Evolutionary conservation across 2,888 invertebrate genomes (phyloP).

Genomic region (Cerastis rubricosa): DNA sequence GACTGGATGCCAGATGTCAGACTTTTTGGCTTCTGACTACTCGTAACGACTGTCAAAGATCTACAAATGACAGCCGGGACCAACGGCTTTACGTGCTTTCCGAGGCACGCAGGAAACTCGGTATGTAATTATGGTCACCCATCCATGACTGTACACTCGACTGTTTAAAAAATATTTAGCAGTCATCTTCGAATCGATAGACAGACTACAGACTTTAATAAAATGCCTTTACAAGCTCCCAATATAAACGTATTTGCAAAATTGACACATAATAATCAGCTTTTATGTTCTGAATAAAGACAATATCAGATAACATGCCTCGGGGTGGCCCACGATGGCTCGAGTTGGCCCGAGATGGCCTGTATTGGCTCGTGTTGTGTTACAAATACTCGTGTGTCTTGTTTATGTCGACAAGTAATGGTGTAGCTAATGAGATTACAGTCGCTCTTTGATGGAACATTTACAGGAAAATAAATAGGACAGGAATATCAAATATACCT

Average conservation of each 20-base stretch:
- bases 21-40: too few relatives aligned
- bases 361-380: conserved; percentile 10
- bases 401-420: conserved; percentile 26
- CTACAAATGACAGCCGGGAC: too few relatives aligned
- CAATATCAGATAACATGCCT: conserved; percentile 24
- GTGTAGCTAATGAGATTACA: conserved; percentile 22
- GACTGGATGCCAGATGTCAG: too few relatives aligned
- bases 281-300: conserved; percentile 18
- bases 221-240: not conserved
- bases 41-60: too few relatives aligned
- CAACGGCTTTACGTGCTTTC: too few relatives aligned
- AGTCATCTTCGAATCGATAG: not conserved
- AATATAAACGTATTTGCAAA: conserved; percentile 12
- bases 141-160: not conserved
- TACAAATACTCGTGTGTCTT: conserved; percentile 31
- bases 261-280: conserved; percentile 24
- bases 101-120: too few relatives aligned
- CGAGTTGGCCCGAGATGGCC: not conserved
- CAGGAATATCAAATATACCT: not conserved
- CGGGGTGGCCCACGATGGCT: not conserved
- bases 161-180: not conserved
- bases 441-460: conserved; percentile 35
- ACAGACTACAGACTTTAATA: not conserved
- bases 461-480: not conserved
- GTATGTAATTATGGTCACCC: too few relatives aligned